Percentiles rank a stretch among this genome's conserved stretches.
phyloP scores from a whole-genome alignment of 2,888 invertebrate genomes.

The Parochlus steinenii region DNA sequence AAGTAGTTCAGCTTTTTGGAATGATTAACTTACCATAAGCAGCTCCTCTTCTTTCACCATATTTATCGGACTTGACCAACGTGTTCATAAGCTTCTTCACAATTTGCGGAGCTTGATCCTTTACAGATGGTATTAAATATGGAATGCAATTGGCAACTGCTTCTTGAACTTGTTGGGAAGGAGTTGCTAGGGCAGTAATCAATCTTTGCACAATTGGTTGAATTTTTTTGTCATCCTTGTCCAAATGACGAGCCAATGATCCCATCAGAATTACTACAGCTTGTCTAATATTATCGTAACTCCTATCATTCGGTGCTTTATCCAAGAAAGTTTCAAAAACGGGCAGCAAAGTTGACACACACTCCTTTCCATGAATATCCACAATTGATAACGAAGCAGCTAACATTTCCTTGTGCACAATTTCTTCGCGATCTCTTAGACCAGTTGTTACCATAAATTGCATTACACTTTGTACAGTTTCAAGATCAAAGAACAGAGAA shows the following conservation, averaged over 20 bases:
- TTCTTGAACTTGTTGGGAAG: slow-evolving; percentile 96
- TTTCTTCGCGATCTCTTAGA: slow-evolving; percentile 68
- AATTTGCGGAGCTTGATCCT: slow-evolving; percentile 75
- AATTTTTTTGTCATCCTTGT: slow-evolving; percentile 73
- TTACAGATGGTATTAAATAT: slow-evolving; percentile 80
- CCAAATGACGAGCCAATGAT: slow-evolving; percentile 88
- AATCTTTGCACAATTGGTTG: slow-evolving; percentile 87
- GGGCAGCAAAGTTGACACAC: slow-evolving; percentile 60
- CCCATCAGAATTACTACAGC: slow-evolving; percentile 96
- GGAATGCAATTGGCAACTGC: slow-evolving; percentile 94
- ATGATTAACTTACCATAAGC: too few species aligned
- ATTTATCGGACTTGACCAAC: slow-evolving; percentile 78
- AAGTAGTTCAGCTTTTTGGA: too few species aligned
- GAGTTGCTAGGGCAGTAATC: slow-evolving; percentile 83
- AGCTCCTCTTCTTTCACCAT: too few species aligned
- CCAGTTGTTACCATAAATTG: slow-evolving; percentile 74
- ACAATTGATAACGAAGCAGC: slow-evolving; percentile 85
- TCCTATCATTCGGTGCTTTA: slow-evolving; percentile 78
- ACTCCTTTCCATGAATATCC: slow-evolving; percentile 79
- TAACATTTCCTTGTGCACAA: slow-evolving; percentile 79
- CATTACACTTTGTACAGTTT: slow-evolving; percentile 52
- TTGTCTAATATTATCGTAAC: slow-evolving; percentile 84
- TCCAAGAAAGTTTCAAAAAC: slow-evolving; percentile 89
- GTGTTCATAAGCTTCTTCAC: slow-evolving; percentile 76
- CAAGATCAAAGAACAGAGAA: slow-evolving; percentile 43